Evolutionary conservation across 2,113 vertebrate species (phyloP).

Genomic region (Australoheros scitulus): DNA sequence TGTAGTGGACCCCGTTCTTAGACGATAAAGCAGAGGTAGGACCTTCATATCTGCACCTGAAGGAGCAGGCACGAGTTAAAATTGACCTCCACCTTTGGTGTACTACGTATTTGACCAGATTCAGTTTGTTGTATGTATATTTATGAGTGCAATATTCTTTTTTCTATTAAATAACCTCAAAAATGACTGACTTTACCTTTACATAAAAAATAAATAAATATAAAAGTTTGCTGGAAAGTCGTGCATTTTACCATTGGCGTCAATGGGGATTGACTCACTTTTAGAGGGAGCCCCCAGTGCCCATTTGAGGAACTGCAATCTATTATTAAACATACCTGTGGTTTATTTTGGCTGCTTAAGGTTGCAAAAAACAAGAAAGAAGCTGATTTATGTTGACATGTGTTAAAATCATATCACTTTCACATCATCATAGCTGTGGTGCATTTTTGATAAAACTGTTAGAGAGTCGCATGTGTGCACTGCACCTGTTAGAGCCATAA

Average conservation of each 20-base stretch:
- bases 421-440: fast-evolving
- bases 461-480: neutral
- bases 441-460: neutral
- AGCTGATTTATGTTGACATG: neutral
- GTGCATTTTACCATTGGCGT: fast-evolving
- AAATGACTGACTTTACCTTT: too few species aligned
- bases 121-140: too few species aligned
- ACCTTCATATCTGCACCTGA: too few species aligned
- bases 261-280: neutral
- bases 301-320: neutral
- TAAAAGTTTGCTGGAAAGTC: neutral
- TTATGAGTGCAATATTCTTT: too few species aligned
- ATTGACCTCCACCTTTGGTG: too few species aligned
- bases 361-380: too few species aligned
- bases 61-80: too few species aligned
- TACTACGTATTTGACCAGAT: too few species aligned
- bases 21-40: too few species aligned
- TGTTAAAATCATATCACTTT: neutral
- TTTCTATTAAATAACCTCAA: too few species aligned
- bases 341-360: neutral
- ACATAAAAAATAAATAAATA: fast-evolving
- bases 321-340: neutral
- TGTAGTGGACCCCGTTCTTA: too few species aligned
- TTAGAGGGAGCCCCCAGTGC: neutral
- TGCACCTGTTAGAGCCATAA: neutral